Conservation (phyloP, 2,797 vertebrate genomes). For the Gallinago stenura region DNA sequence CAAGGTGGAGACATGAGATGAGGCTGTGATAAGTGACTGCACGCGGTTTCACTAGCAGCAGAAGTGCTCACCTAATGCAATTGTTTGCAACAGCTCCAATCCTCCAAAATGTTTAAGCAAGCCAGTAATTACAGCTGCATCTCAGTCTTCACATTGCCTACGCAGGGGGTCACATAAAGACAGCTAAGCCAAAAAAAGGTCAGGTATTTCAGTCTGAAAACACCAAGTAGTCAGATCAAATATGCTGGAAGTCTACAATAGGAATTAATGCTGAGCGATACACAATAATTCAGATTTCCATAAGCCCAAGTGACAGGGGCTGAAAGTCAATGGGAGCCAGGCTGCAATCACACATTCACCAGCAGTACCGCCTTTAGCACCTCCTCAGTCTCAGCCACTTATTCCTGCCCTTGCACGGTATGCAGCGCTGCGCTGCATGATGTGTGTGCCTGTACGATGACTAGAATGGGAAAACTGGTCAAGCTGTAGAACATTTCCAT, state of each 20-base stretch:
- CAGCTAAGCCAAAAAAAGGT: not conserved
- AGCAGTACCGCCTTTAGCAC: not conserved
- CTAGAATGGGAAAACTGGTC: not conserved
- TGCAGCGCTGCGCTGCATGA: not conserved
- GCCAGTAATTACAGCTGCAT: not conserved
- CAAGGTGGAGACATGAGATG: not conserved
- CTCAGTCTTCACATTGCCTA: not conserved
- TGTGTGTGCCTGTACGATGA: not conserved
- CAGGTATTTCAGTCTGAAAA: not conserved
- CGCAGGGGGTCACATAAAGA: not conserved
- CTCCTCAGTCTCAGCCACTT: not conserved
- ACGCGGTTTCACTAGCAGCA: not conserved
- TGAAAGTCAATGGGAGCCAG: not conserved
- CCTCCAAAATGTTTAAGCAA: not conserved
- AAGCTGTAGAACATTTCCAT: not conserved
- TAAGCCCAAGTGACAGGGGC: not conserved
- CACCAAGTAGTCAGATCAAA: not conserved
- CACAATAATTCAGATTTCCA: not conserved
- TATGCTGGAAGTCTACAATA: not conserved
- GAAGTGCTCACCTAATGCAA: not conserved
- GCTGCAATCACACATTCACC: not conserved
- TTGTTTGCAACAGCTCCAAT: not conserved
- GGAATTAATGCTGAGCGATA: not conserved
- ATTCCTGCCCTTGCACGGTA: not conserved
- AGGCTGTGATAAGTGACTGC: not conserved